Conservation (phyloP, 2,113 vertebrate species). For the Bostrychus sinensis region DNA sequence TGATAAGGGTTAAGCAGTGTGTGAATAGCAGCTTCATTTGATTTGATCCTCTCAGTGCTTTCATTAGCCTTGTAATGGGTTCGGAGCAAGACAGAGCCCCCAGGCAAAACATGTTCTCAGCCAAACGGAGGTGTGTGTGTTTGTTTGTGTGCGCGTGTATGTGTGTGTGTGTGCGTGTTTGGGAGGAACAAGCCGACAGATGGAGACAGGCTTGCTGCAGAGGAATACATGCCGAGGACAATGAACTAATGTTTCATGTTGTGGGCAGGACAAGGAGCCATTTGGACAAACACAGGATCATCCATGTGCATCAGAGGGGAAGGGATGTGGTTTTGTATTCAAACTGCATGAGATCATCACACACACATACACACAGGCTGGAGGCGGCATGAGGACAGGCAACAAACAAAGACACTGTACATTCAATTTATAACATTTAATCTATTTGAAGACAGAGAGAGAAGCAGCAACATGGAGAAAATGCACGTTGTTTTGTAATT, state of each 20-base stretch:
- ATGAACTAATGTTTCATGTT: slow-evolving; percentile 17
- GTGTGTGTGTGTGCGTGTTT: slow-evolving; percentile 11
- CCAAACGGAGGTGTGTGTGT: slow-evolving; percentile 22
- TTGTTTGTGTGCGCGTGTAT: slow-evolving; percentile 7
- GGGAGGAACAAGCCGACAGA: slow-evolving; percentile 7
- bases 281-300: slow-evolving; percentile 4
- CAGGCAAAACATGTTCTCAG: slow-evolving; percentile 46
- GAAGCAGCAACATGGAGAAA: too few relatives aligned
- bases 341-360: not conserved
- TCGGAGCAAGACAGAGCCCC: slow-evolving; percentile 36
- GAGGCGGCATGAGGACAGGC: not conserved
- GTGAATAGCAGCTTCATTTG: slow-evolving; percentile 46
- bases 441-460: not conserved
- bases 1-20: slow-evolving; percentile 42
- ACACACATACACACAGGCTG: not conserved
- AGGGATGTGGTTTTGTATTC: not conserved
- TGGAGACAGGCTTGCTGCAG: not conserved
- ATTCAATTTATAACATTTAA: not conserved
- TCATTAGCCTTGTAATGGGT: slow-evolving; percentile 55
- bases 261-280: not conserved
- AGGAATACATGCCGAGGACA: slow-evolving; percentile 12
- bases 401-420: not conserved
- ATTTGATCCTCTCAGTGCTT: slow-evolving; percentile 59
- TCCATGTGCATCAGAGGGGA: slow-evolving; percentile 5
- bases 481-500: too few relatives aligned